A percentile compares a stretch with the other conserved stretches of the same genome.
Evolutionary conservation across 2,888 invertebrate genomes (phyloP).

Genomic region (Amphipoea lucens): DNA sequence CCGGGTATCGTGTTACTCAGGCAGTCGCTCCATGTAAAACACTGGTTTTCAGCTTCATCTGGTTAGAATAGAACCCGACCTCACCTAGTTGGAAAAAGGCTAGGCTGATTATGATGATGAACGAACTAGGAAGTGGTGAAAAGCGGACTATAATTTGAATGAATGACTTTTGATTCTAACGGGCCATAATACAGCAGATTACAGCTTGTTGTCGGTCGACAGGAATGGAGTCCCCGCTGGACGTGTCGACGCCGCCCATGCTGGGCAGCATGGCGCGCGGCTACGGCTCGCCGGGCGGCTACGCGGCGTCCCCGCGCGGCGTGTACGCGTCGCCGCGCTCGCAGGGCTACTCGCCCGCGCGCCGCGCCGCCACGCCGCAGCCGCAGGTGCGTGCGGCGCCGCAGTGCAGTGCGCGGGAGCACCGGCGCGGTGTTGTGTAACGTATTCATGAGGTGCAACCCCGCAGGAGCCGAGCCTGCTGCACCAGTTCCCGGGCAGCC

Average conservation of each 20-base stretch:
- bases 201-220: background rate
- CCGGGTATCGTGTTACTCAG: background rate
- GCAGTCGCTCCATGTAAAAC: background rate
- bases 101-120: background rate
- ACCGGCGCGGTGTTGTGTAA: too few species aligned
- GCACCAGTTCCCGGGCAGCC: conserved; percentile 79
- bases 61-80: background rate
- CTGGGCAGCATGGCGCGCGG: conserved; percentile 66
- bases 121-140: background rate
- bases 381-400: conserved; percentile 69
- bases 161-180: too few species aligned
- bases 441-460: too few species aligned
- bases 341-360: conserved; percentile 81
- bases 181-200: background rate
- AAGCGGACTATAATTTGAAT: background rate
- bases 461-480: conserved; percentile 33
- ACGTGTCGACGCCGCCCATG: conserved; percentile 71
- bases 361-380: conserved; percentile 80
- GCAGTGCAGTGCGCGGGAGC: too few species aligned
- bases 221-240: conserved; percentile 78
- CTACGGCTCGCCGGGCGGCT: conserved; percentile 72
- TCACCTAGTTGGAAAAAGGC: background rate
- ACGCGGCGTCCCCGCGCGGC: conserved; percentile 80
- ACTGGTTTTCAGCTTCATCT: too few species aligned
- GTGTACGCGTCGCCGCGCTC: conserved; percentile 86